Base-by-base conservation (phyloP, 2,888 invertebrate species). In the Lasioglossum villosulum region DNA sequence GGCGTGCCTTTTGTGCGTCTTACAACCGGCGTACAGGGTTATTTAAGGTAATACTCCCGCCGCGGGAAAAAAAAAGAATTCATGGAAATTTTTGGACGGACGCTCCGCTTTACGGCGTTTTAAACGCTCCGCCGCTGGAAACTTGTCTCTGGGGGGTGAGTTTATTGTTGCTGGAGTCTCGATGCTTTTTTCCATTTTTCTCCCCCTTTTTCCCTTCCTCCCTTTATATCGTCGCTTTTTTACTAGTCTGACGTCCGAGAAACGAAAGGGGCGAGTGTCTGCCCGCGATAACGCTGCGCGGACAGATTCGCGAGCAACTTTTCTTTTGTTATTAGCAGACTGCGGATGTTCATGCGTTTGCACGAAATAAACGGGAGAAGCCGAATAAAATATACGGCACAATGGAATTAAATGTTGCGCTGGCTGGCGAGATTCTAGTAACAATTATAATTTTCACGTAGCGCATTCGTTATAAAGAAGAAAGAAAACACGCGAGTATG, bases 11-110 rank as follows among this genome's bases (percentile, higher is more conserved):
- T 82, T 77, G 73, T 73, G 71, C 75, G 70, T 52, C 75, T 75
- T 80, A 72, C 63, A 30, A 80, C 34, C 68, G 56, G 10, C n/a
- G 52, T 68, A 82, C 73, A 42, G 80, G 45, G 56, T 82, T 80
- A 45, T 59, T 70, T 80, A 74, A 74, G 37, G 80, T 70, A 70
- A 82, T 74, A 74, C 68, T 89, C 91, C 86, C 89, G 88, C 92
- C 89, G 34, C 39, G 19, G 37, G 23, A 4, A 12, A 12, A 68
- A 68, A 68, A 68, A 68, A 68, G 39, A 39, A 73, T 78, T 82
- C 81, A 78, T 73, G 71, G 78, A 72, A 78, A 82, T 82, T 82
- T 82, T 78, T 66, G 72, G 70, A 78, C 72, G 81, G 71, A 82
- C 78, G 78, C 30, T 48, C 77, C 78, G 78, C n/a, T 48, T 81